These are phyloP conservation scores for Myrmecophaga tridactyla DNA, from an alignment of 2,113 vertebrate species.

Conservation along the genomic window DNA sequence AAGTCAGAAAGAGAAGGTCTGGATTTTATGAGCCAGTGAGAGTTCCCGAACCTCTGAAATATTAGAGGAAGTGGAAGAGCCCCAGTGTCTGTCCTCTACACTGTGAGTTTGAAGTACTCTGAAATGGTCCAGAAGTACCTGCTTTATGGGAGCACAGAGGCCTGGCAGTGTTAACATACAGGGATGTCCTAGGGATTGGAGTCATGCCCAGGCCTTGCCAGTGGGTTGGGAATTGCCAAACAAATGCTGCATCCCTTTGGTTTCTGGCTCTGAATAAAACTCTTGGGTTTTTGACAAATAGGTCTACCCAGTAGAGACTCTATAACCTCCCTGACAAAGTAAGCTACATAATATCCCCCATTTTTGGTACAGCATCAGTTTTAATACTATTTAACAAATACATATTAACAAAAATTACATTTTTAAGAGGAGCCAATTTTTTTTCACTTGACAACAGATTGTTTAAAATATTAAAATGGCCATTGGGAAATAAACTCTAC, in stretches of 20 bases:
- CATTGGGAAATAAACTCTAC: background rate
- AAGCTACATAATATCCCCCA: background rate
- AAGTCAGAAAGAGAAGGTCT: background rate
- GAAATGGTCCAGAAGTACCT: background rate
- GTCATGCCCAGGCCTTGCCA: background rate
- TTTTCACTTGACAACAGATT: background rate
- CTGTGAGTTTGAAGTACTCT: background rate
- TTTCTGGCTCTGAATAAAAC: background rate
- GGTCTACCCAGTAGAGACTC: background rate
- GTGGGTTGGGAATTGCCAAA: background rate
- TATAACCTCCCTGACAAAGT: background rate
- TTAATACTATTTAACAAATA: slow-evolving; percentile 27
- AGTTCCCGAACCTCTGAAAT: background rate
- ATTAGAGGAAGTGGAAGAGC: background rate
- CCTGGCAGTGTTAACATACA: background rate
- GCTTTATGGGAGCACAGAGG: background rate
- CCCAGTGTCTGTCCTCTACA: background rate
- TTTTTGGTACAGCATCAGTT: background rate
- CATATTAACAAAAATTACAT: background rate
- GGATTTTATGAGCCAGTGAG: background rate
- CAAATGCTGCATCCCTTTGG: background rate
- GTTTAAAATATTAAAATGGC: slow-evolving; percentile 19
- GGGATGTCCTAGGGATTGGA: background rate
- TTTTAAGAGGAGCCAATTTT: slow-evolving; percentile 31
- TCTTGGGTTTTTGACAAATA: background rate